Evolutionary conservation across 1,140 invertebrate species (phyloP).

Genomic region (Streblospio benedicti): DNA sequence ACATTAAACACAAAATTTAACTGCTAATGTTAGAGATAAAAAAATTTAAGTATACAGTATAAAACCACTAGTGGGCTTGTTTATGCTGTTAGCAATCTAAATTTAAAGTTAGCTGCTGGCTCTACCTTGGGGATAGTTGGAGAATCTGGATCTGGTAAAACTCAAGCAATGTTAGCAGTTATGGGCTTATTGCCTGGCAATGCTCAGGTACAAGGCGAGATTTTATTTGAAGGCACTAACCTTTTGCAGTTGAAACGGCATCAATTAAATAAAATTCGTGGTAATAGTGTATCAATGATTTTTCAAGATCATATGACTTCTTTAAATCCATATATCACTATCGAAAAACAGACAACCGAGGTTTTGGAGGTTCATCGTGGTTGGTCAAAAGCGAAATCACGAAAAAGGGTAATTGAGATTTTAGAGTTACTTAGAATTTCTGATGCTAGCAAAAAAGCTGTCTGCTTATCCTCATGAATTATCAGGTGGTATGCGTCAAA

Average conservation of each 20-base stretch:
- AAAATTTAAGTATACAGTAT: conserved; percentile 1
- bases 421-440: too few species aligned
- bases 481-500: too few species aligned
- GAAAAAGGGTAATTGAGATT: too few species aligned
- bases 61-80: background rate
- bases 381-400: conserved; percentile 1
- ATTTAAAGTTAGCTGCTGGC: conserved; percentile 68
- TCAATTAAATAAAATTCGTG: conserved; percentile 9
- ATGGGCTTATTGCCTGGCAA: conserved; percentile 5
- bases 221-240: conserved; percentile 6
- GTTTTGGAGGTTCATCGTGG: background rate
- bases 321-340: conserved; percentile 8
- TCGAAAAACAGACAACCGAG: background rate
- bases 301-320: conserved; percentile 13
- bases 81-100: conserved; percentile 56
- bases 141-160: conserved; percentile 10
- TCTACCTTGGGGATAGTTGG: conserved; percentile 78
- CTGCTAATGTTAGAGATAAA: background rate
- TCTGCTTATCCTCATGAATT: too few species aligned
- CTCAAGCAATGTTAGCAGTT: background rate
- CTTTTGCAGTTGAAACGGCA: background rate
- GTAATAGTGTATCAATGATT: conserved; percentile 8
- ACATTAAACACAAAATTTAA: background rate
- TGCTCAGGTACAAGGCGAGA: background rate
- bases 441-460: too few species aligned